Evolutionary conservation across 1,140 invertebrate species (phyloP).

Genomic region (Drosophila truncata): DNA sequence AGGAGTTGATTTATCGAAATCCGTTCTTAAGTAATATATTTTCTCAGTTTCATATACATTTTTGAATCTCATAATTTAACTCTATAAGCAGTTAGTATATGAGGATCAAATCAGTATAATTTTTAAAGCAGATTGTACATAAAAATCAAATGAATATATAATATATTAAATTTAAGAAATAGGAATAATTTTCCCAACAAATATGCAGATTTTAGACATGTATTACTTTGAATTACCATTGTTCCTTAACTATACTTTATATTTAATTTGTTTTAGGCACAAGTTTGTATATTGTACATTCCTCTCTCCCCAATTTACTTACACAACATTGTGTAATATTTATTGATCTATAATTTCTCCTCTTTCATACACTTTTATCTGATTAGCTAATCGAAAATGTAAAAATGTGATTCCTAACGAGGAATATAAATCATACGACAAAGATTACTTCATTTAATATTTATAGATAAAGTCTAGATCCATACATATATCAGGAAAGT

Average conservation of each 20-base stretch:
- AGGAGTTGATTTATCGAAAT: background rate
- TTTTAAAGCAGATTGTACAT: no score
- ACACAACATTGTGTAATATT: background rate
- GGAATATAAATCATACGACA: slow-evolving; percentile 6
- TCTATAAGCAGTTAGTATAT: background rate
- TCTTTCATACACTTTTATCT: background rate
- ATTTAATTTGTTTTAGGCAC: background rate
- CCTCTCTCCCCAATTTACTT: background rate
- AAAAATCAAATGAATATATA: no score
- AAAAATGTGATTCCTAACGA: slow-evolving; percentile 15
- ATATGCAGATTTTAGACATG: background rate
- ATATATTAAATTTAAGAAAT: no score
- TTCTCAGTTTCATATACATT: background rate
- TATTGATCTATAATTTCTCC: background rate
- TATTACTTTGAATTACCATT: background rate
- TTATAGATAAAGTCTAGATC: slow-evolving; percentile 3
- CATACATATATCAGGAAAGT: background rate
- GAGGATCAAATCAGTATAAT: background rate
- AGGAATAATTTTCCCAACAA: background rate
- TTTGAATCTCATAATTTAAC: background rate
- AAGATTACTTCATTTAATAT: slow-evolving; percentile 29
- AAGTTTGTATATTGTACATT: background rate
- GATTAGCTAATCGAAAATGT: slow-evolving; percentile 23
- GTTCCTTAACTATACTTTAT: background rate
- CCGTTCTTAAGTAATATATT: background rate